Conservation (phyloP, 2,888 invertebrate species). For the Latrodectus elegans region DNA sequence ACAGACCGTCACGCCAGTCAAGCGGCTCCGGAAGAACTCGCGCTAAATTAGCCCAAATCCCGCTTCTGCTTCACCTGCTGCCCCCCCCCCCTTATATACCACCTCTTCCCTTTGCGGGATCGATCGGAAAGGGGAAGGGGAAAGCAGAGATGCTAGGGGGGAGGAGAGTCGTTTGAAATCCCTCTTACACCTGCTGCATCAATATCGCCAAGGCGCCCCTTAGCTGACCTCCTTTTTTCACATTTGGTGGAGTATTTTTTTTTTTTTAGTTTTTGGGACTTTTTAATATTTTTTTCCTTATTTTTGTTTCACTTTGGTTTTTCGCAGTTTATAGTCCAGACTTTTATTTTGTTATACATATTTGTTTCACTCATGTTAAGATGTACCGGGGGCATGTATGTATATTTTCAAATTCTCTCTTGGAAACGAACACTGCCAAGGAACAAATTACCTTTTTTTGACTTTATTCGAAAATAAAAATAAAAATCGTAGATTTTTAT, state of each 20-base stretch:
- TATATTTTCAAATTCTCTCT: too few species aligned
- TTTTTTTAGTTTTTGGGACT: constrained; percentile 5
- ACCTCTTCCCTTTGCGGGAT: constrained; percentile 13
- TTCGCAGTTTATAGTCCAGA: not conserved
- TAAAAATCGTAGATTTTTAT: too few species aligned
- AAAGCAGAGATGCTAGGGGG: not conserved
- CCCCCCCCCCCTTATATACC: constrained; percentile 16
- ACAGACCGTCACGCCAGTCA: constrained; percentile 68
- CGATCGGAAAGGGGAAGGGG: constrained; percentile 27
- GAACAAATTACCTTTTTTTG: too few species aligned
- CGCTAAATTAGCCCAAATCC: constrained; percentile 69
- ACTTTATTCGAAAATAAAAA: too few species aligned
- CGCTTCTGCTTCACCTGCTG: constrained; percentile 66
- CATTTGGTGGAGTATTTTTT: constrained; percentile 55
- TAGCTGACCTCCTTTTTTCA: constrained; percentile 63
- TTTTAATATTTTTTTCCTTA: constrained; percentile 18
- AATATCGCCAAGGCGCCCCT: constrained; percentile 64
- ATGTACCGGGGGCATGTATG: too few species aligned
- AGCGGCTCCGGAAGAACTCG: constrained; percentile 70
- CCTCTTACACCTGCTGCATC: constrained; percentile 70
- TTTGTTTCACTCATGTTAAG: too few species aligned
- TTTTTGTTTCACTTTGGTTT: constrained; percentile 23
- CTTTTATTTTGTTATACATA: not conserved
- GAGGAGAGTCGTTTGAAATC: constrained; percentile 46
- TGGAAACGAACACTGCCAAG: too few species aligned